Conservation (phyloP, 1,140 invertebrate species). For the Reticulitermes speratus region DNA sequence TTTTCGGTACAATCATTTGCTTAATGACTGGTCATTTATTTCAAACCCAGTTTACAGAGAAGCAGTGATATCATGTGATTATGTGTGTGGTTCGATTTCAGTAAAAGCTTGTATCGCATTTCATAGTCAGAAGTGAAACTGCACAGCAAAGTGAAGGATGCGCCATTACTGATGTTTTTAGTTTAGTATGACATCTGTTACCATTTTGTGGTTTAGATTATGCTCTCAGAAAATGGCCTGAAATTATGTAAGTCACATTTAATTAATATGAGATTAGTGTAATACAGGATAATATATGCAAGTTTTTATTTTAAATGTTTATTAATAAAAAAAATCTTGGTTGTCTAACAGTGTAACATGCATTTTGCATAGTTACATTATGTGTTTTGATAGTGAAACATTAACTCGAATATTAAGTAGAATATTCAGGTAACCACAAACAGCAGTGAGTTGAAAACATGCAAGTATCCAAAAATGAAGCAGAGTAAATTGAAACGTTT, state of each 20-base stretch:
- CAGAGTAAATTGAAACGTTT: too few relatives aligned
- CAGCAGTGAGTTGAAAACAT: not conserved
- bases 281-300: not conserved
- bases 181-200: not conserved
- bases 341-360: not conserved
- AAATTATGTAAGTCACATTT: not conserved
- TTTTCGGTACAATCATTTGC: too few relatives aligned
- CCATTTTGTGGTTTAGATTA: not conserved
- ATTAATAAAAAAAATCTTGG: too few relatives aligned
- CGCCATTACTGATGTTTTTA: not conserved
- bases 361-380: not conserved
- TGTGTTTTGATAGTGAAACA: not conserved
- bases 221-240: not conserved
- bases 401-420: not conserved
- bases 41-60: too few relatives aligned
- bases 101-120: too few relatives aligned
- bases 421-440: not conserved
- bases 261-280: not conserved
- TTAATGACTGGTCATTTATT: too few relatives aligned
- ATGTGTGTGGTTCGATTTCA: too few relatives aligned
- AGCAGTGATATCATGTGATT: too few relatives aligned
- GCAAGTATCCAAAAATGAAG: not conserved
- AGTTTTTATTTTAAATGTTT: too few relatives aligned
- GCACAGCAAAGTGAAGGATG: not conserved
- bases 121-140: not conserved